phyloP scores from a whole-genome alignment of 2,888 invertebrate species.

The Microplitis deprimator region DNA sequence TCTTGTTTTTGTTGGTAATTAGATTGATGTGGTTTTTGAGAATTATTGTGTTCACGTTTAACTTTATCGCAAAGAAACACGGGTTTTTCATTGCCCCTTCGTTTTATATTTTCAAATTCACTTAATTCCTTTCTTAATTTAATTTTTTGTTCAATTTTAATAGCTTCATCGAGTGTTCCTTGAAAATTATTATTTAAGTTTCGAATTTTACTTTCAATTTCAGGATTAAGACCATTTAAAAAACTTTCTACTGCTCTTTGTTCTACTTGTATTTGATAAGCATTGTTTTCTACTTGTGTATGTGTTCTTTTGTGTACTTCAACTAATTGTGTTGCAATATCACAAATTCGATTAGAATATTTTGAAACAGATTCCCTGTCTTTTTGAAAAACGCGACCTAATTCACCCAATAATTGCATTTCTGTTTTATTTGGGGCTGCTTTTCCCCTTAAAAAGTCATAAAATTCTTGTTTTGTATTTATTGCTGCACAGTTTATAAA shows the following conservation, averaged over 20 bases:
- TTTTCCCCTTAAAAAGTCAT: background rate
- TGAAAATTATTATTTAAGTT: background rate
- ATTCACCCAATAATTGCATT: conserved; percentile 5
- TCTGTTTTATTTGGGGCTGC: background rate
- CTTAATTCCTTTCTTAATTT: background rate
- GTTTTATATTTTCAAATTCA: background rate
- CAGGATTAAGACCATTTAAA: background rate
- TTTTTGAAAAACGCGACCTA: too few relatives aligned
- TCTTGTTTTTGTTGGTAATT: background rate
- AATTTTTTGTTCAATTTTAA: conserved; percentile 16
- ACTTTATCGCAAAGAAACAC: background rate
- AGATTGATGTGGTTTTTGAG: background rate
- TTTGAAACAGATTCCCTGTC: too few relatives aligned
- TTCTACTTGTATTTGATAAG: too few relatives aligned
- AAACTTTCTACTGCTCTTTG: background rate
- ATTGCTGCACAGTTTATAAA: background rate
- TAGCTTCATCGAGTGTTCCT: conserved; percentile 5
- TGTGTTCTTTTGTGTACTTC: too few relatives aligned
- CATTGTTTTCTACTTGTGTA: too few relatives aligned
- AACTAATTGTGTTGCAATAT: too few relatives aligned
- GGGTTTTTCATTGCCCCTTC: background rate
- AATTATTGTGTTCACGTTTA: background rate
- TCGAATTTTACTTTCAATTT: conserved; percentile 1
- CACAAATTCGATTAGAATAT: too few relatives aligned
- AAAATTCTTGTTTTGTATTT: background rate